phyloP scores from a whole-genome alignment of 2,888 invertebrate genomes.

The Meghimatium bilineatum region DNA sequence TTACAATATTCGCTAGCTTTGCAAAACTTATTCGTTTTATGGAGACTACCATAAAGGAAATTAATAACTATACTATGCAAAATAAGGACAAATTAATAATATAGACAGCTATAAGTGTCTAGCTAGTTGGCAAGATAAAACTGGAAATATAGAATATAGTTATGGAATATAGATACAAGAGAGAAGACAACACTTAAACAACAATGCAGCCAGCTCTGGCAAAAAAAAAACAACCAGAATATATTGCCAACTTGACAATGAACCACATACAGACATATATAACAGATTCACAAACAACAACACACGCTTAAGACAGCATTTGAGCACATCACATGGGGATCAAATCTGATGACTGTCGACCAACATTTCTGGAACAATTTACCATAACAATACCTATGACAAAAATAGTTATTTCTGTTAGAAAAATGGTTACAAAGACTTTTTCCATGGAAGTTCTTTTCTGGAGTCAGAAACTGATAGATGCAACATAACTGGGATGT shows the following conservation, averaged over 20 bases:
- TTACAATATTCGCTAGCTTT: no score
- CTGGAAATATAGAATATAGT: not conserved
- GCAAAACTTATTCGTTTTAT: no score
- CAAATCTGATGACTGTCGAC: not conserved
- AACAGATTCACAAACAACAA: not conserved
- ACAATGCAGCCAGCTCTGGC: slow-evolving; percentile 38
- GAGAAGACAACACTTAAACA: slow-evolving; percentile 26
- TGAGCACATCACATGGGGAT: not conserved
- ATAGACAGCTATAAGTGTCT: no score
- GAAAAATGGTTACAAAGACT: not conserved
- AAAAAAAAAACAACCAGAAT: not conserved
- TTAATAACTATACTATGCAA: no score
- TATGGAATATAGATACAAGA: not conserved
- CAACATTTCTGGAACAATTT: not conserved
- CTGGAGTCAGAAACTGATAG: not conserved
- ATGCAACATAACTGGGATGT: not conserved
- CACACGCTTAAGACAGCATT: not conserved
- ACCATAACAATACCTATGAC: not conserved
- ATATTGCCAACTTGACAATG: not conserved
- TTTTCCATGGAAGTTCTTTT: not conserved
- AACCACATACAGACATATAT: not conserved
- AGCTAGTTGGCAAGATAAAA: not conserved
- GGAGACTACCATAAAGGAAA: no score
- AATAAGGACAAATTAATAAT: no score
- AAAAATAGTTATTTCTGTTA: not conserved